Base-by-base conservation (phyloP, 2,888 invertebrate species). In the Tinea trinotella region DNA sequence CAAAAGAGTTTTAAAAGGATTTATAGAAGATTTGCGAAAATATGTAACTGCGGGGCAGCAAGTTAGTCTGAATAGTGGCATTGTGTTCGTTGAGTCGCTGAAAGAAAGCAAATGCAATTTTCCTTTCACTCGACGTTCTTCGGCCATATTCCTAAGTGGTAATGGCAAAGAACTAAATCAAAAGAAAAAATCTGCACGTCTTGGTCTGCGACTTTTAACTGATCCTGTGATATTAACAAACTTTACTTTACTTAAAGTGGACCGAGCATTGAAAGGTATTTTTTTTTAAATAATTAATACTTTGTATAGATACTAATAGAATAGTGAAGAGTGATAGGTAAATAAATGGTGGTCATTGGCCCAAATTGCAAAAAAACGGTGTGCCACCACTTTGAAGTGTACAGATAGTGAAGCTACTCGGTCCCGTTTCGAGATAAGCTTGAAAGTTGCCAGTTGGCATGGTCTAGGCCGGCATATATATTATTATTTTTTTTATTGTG, bases 201-300 rank as follows among this genome's bases (percentile, higher is more conserved):
- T 71, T 34, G 74, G 77, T 34, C 70, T 85, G 58, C 77, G 84
- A 57, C 67, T 85, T 62, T 74, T 85, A 72, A 81, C 79, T 68
- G 84, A 83, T 74, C 83, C 84, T 58, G 78, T 85, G 63, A 77
- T 83, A 65, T 70, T 83, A 72, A 80, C 84, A 61, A 78, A 83
- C 64, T 84, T 83, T 65, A 84, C 83, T 74, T 76, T 81, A 76
- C 83, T 83, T 67, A 78, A 84, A 80, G 82, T 85, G 62, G 83
- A 82, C 71, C 83, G 83, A 62, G 83, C 85, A 60, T 76, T 85
- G 70, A 82, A 80, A 82, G 84, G 85, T 85, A 84, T 3, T 34
- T 17, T 30, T 35, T 35, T 10, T 35, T n/a, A n/a, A 22, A 4
- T 12, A 13, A 36, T 12, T 12, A 36, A 10, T 36, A 36, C 30